Conservation (phyloP, 1,140 invertebrate species). For the Ostrea denselamellosa region DNA sequence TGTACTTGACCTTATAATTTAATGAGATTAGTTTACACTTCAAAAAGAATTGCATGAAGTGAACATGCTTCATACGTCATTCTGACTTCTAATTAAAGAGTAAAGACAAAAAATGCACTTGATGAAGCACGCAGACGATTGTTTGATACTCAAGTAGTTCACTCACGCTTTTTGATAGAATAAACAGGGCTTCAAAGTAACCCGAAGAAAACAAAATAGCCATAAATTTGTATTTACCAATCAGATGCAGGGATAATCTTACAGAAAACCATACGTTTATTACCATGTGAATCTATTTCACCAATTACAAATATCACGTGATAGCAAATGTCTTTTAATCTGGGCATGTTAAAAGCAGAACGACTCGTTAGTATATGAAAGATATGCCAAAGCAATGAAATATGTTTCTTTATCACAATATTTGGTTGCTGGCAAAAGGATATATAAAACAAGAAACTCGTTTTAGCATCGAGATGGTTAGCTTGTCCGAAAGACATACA, state of each 20-base stretch:
- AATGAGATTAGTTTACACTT: not conserved
- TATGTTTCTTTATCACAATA: too few species aligned
- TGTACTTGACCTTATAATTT: not conserved
- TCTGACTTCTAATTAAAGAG: constrained; percentile 14
- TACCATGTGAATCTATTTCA: too few species aligned
- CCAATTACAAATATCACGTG: too few species aligned
- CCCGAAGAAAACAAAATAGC: not conserved
- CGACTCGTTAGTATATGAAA: too few species aligned
- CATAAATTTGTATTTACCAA: not conserved
- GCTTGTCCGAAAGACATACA: too few species aligned
- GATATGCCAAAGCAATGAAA: too few species aligned
- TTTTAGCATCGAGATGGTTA: too few species aligned
- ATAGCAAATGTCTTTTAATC: too few species aligned
- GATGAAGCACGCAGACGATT: not conserved
- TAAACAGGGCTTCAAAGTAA: constrained; percentile 1
- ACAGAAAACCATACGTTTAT: too few species aligned
- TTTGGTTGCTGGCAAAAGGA: too few species aligned
- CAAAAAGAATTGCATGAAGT: not conserved
- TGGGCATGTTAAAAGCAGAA: too few species aligned
- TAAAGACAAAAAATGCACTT: not conserved
- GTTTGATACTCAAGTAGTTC: not conserved
- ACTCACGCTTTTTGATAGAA: not conserved
- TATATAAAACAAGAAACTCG: too few species aligned
- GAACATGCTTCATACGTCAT: constrained; percentile 16
- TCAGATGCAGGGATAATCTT: not conserved